A percentile compares a stretch with the other conserved stretches of the same genome.
Conservation (phyloP, 2,113 vertebrate genomes). For the Xenopus tropicalis region UCB_Xtro_10.0 CM004446.2:70047501-70048000, state of each 20-base stretch:
- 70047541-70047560: constrained; percentile 28
- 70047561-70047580: constrained; percentile 33
- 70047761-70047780: neutral
- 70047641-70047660: constrained; percentile 38
- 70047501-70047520: neutral
- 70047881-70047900: too few relatives aligned
- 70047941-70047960: too few relatives aligned
- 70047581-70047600: constrained; percentile 9
- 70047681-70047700: constrained; percentile 40
- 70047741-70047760: neutral
- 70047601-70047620: constrained; percentile 40
- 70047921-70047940: too few relatives aligned
- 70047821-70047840: too few relatives aligned
- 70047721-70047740: constrained; percentile 13
- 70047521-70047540: constrained; percentile 35
- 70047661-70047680: constrained; percentile 32
- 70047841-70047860: too few relatives aligned
- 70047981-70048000: too few relatives aligned
- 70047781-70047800: too few relatives aligned
- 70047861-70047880: too few relatives aligned
- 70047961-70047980: too few relatives aligned
- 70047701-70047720: constrained; percentile 38
- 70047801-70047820: too few relatives aligned
- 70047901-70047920: too few relatives aligned
- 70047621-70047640: constrained; percentile 41